Conservation (phyloP, 2,113 vertebrate genomes). For the Corythoichthys haematopterus region DNA sequence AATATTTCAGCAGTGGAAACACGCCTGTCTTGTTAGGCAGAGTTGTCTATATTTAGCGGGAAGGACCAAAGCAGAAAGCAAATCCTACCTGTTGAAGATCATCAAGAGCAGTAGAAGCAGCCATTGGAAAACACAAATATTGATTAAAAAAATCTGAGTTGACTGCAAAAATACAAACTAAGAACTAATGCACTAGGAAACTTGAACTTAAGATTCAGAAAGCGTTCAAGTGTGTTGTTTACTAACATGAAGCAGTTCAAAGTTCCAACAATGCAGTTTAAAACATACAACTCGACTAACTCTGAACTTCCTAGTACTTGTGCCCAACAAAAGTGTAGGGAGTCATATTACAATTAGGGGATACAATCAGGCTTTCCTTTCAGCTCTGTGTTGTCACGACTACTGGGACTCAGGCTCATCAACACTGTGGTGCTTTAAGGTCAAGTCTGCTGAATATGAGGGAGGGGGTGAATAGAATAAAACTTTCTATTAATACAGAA, state of each 20-base stretch:
- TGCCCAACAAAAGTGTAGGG: conserved; percentile 28
- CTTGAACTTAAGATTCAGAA: not conserved
- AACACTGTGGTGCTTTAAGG: conserved; percentile 17
- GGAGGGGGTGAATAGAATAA: not conserved
- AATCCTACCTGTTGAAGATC: conserved; percentile 51
- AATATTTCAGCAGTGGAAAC: conserved; percentile 61
- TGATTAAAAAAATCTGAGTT: conserved; percentile 8
- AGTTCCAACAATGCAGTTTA: not conserved
- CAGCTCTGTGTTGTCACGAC: conserved; percentile 49
- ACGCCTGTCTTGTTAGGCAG: conserved; percentile 49
- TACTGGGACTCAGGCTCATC: conserved; percentile 28
- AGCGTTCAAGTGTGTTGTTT: not conserved
- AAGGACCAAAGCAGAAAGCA: conserved; percentile 17
- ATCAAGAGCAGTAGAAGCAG: not conserved
- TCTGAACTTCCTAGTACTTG: conserved; percentile 9
- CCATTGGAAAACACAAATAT: conserved; percentile 21
- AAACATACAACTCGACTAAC: conserved; percentile 11
- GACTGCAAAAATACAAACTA: not conserved
- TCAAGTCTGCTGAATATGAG: conserved; percentile 6
- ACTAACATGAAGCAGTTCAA: not conserved
- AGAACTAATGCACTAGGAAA: not conserved
- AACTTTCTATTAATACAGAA: not conserved
- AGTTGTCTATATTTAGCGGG: conserved; percentile 51
- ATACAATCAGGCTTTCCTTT: conserved; percentile 63
- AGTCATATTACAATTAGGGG: conserved; percentile 67